A percentile compares a stretch with the other conserved stretches of the same genome.
These are phyloP conservation scores for Megalurothrips usitatus DNA, from an alignment of 2,888 invertebrate genomes.

Conservation along the genomic window DNA sequence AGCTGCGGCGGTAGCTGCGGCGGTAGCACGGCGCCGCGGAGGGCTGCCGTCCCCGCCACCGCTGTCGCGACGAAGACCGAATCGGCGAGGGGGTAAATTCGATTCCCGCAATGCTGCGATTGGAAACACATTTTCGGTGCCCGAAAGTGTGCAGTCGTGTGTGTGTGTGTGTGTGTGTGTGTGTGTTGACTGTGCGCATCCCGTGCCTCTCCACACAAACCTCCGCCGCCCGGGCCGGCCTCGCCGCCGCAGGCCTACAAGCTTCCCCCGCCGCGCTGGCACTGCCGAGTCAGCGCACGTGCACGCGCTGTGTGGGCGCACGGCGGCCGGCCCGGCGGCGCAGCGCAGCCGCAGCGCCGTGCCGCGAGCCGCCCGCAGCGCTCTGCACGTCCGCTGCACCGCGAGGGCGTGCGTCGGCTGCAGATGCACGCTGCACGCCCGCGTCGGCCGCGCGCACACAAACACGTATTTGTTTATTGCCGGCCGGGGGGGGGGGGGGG, in stretches of 20 bases:
- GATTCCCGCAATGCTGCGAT: too few species aligned
- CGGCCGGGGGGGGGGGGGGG: background rate
- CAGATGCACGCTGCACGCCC: background rate
- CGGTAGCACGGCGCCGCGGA: too few species aligned
- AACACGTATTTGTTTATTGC: background rate
- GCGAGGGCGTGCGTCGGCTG: background rate
- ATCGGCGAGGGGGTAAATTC: too few species aligned
- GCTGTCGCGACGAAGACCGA: too few species aligned
- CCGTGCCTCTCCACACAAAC: background rate
- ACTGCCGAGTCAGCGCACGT: background rate
- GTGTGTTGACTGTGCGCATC: background rate
- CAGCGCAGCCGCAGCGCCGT: background rate
- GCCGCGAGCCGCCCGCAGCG: background rate
- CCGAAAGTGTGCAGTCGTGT: too few species aligned
- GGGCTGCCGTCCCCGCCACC: too few species aligned
- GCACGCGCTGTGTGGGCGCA: background rate
- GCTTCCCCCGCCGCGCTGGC: background rate
- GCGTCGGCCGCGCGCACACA: background rate
- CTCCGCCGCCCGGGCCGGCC: background rate
- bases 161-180: too few species aligned
- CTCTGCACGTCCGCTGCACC: background rate
- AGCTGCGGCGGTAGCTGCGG: too few species aligned
- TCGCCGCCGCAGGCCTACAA: background rate
- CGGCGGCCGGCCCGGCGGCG: background rate
- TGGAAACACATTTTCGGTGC: too few species aligned